Percentiles rank a stretch among this genome's conserved stretches.
phyloP scores from a whole-genome alignment of 2,113 vertebrate genomes.

The Okapia johnstoni region DNA sequence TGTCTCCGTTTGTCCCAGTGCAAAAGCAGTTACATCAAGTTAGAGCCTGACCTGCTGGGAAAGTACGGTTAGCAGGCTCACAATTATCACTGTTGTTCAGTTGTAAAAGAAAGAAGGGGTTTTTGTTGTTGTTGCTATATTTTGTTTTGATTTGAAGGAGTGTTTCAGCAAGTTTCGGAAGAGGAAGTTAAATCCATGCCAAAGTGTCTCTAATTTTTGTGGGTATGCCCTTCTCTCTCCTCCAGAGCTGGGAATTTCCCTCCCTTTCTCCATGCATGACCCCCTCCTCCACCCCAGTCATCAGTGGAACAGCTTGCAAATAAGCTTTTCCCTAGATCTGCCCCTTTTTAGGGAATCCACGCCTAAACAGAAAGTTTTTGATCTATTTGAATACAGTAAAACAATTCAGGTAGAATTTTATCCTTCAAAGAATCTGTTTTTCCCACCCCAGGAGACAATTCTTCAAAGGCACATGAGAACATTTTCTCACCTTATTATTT shows the following conservation, averaged over 20 bases:
- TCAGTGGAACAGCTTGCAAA: not conserved
- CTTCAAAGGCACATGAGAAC: not conserved
- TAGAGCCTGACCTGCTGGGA: conserved; percentile 77
- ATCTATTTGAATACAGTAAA: conserved; percentile 6
- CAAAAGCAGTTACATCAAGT: conserved; percentile 77
- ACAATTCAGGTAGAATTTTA: not conserved
- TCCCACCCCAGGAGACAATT: not conserved
- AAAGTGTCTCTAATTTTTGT: conserved; percentile 77
- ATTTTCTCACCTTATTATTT: not conserved
- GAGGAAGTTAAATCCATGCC: conserved; percentile 79
- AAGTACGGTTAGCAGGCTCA: conserved; percentile 74
- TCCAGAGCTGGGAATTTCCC: conserved; percentile 77
- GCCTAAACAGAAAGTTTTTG: not conserved
- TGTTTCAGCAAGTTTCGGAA: conserved; percentile 77
- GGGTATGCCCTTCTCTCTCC: conserved; percentile 71
- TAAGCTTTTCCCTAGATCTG: conserved; percentile 32
- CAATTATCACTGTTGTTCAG: conserved; percentile 74
- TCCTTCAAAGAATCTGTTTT: not conserved
- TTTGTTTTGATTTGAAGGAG: conserved; percentile 60
- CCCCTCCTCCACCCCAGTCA: not conserved
- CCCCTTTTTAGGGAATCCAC: conserved; percentile 14
- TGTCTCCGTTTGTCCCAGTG: conserved; percentile 51
- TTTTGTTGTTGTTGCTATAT: conserved; percentile 48
- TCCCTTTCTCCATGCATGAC: not conserved
- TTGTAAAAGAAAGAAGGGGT: conserved; percentile 66